These are phyloP conservation scores for Sweltsa coloradensis DNA, from an alignment of 1,140 invertebrate species.

Conservation along the genomic window DNA sequence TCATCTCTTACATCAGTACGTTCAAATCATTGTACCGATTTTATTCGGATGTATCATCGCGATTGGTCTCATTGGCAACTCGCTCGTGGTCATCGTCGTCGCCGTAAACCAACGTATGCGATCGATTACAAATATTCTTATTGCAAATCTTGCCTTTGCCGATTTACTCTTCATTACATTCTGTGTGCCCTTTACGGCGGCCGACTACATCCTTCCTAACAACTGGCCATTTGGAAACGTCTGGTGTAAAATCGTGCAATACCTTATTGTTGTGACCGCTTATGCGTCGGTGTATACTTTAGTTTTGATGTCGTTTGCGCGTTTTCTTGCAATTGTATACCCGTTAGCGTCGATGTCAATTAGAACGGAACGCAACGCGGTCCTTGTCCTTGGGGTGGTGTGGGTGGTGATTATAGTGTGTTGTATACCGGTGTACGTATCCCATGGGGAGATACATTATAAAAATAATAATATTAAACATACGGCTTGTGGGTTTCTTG, in stretches of 20 bases:
- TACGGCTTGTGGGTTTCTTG: constrained; percentile 50
- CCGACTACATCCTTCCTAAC: constrained; percentile 66
- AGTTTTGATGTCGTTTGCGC: constrained; percentile 89
- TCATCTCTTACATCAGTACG: constrained; percentile 25
- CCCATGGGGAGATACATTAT: constrained; percentile 62
- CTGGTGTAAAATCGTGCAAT: constrained; percentile 84
- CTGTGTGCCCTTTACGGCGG: constrained; percentile 88
- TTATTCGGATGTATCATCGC: constrained; percentile 81
- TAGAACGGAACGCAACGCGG: constrained; percentile 76
- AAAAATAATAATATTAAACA: constrained; percentile 43
- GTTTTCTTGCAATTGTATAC: constrained; percentile 90
- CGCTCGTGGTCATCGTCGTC: constrained; percentile 50
- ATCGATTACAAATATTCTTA: constrained; percentile 85
- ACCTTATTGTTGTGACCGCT: constrained; percentile 76
- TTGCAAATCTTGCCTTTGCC: constrained; percentile 77
- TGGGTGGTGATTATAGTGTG: constrained; percentile 71
- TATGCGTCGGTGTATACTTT: constrained; percentile 90
- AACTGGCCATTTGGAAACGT: constrained; percentile 84
- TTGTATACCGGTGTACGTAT: constrained; percentile 62
- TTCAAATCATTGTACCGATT: constrained; percentile 64
- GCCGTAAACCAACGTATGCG: constrained; percentile 80
- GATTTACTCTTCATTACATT: constrained; percentile 91
- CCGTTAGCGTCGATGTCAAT: constrained; percentile 80
- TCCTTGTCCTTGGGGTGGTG: constrained; percentile 57
- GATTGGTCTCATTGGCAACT: constrained; percentile 70